A percentile compares a stretch with the other conserved stretches of the same genome.
Conservation (phyloP, 2,797 vertebrate genomes). For the Hyperoplus immaculatus region DNA sequence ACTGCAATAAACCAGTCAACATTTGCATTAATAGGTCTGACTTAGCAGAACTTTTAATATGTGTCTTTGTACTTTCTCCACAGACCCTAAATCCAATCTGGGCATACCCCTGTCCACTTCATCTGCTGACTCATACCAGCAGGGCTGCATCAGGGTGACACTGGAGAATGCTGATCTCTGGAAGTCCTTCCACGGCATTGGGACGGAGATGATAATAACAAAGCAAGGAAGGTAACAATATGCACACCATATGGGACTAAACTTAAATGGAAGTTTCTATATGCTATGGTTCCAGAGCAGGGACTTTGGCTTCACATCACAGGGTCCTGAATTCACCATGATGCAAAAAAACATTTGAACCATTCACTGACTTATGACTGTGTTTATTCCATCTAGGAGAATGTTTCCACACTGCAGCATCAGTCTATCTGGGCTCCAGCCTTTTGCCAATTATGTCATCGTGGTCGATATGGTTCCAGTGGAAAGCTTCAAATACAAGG, state of each 20-base stretch:
- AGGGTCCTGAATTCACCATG: not conserved
- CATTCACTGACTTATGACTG: not conserved
- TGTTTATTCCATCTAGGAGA: constrained; percentile 78
- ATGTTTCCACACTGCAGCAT: constrained; percentile 92
- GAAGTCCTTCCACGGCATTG: constrained; percentile 86
- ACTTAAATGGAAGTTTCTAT: not conserved
- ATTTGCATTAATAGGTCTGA: not conserved
- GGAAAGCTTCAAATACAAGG: constrained; percentile 90
- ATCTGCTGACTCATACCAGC: constrained; percentile 65
- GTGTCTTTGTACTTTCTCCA: not conserved
- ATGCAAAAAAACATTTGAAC: not conserved
- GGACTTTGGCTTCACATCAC: not conserved
- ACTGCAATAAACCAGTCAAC: not conserved
- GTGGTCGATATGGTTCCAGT: constrained; percentile 89
- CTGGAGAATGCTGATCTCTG: constrained; percentile 87
- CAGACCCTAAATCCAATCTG: constrained; percentile 63
- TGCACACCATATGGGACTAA: not conserved
- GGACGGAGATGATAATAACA: constrained; percentile 90
- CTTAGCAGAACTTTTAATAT: not conserved
- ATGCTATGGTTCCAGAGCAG: not conserved
- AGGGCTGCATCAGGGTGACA: constrained; percentile 72
- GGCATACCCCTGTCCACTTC: constrained; percentile 43
- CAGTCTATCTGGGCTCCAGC: constrained; percentile 86
- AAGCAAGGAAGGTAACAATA: constrained; percentile 86
- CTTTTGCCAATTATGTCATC: constrained; percentile 87